Conservation (phyloP, 1,140 invertebrate genomes). For the Mamestra configurata region DNA sequence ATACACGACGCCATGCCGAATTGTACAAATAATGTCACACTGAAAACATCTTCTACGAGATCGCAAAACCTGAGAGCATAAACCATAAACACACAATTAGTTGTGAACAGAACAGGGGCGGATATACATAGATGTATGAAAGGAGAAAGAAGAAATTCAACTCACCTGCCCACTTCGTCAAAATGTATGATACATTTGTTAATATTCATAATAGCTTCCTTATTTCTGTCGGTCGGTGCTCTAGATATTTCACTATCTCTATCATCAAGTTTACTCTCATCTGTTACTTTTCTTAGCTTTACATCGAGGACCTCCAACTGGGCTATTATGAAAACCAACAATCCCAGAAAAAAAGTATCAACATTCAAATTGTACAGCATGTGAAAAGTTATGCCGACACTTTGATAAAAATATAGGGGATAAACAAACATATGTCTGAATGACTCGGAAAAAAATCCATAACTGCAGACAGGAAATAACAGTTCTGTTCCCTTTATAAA, state of each 20-base stretch:
- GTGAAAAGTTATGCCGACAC: constrained; percentile 69
- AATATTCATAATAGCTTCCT: constrained; percentile 55
- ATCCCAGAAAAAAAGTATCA: constrained; percentile 72
- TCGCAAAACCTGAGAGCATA: constrained; percentile 70
- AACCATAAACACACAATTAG: neutral
- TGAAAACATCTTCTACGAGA: constrained; percentile 72
- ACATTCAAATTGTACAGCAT: constrained; percentile 72
- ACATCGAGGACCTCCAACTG: constrained; percentile 72
- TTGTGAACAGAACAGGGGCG: too few relatives aligned
- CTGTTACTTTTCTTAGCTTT: constrained; percentile 58
- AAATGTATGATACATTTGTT: constrained; percentile 70
- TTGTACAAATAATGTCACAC: constrained; percentile 71
- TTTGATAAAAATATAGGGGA: constrained; percentile 72
- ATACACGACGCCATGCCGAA: constrained; percentile 73
- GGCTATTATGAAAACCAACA: constrained; percentile 71
- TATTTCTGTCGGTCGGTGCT: neutral
- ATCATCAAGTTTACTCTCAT: constrained; percentile 35
- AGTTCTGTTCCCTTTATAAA: constrained; percentile 61
- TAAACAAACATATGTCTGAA: constrained; percentile 65
- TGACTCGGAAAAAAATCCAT: constrained; percentile 68
- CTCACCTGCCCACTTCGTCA: constrained; percentile 66
- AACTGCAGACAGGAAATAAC: constrained; percentile 65
- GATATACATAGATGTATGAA: too few relatives aligned
- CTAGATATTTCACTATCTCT: constrained; percentile 23
- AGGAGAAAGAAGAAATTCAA: neutral